phyloP scores from a whole-genome alignment of 2,797 vertebrate genomes.

The Paratrypauchen microcephalus region DNA sequence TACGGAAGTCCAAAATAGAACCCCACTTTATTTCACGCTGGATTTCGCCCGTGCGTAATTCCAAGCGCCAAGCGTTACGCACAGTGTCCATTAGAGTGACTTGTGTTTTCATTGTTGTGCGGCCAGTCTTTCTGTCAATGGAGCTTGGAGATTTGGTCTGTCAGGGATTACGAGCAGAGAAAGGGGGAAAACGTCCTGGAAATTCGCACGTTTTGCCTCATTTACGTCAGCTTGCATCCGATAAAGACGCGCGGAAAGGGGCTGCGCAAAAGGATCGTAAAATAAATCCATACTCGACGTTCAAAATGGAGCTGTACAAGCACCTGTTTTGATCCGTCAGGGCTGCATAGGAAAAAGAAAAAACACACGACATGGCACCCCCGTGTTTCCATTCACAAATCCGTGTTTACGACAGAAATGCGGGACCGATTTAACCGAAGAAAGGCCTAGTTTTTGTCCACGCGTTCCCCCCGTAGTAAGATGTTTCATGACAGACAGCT shows the following conservation, averaged over 20 bases:
- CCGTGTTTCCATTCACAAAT: constrained; percentile 54
- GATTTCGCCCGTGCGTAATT: constrained; percentile 10
- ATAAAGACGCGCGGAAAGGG: background rate
- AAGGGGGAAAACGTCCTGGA: constrained; percentile 14
- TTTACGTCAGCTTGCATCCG: background rate
- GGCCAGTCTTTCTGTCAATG: constrained; percentile 57
- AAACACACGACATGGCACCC: constrained; percentile 29
- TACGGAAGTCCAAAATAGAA: background rate
- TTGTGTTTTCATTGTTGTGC: constrained; percentile 65
- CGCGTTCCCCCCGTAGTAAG: constrained; percentile 14
- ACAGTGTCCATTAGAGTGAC: constrained; percentile 14
- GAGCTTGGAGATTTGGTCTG: constrained; percentile 43
- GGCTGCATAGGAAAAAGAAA: constrained; percentile 56
- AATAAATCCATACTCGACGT: constrained; percentile 59
- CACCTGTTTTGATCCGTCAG: constrained; percentile 78
- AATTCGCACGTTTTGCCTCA: background rate
- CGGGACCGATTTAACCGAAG: constrained; percentile 20
- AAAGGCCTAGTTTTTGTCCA: background rate
- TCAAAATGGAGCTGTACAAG: constrained; percentile 77
- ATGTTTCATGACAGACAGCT: constrained; percentile 54
- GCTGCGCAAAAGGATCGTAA: constrained; percentile 22
- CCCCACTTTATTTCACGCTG: rapidly evolving
- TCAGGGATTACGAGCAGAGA: constrained; percentile 26
- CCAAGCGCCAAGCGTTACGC: constrained; percentile 9
- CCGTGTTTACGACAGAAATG: constrained; percentile 29